Evolutionary conservation across 2,797 vertebrate genomes (phyloP).

Genomic region (Crypturellus tataupa): DNA sequence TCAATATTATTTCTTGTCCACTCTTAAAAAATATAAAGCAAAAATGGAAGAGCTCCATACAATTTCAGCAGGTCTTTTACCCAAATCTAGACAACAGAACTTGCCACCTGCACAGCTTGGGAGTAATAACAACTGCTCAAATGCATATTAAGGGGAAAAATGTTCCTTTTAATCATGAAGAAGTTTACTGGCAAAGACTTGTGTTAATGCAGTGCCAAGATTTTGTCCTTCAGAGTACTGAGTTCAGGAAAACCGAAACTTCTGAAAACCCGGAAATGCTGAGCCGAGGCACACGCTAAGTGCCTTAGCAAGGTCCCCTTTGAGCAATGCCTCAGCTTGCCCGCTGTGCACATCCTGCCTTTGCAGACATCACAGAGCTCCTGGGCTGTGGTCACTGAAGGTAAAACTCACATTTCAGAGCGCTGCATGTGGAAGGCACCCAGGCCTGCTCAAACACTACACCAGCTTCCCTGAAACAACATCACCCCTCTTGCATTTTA

Average conservation of each 20-base stretch:
- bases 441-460: background rate
- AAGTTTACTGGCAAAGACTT: background rate
- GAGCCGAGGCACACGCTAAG: background rate
- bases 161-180: background rate
- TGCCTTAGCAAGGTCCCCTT: background rate
- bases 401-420: background rate
- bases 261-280: background rate
- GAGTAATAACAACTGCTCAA: background rate
- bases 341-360: background rate
- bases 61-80: background rate
- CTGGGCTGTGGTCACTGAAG: background rate
- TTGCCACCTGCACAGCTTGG: background rate
- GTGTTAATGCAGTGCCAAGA: background rate
- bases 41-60: background rate
- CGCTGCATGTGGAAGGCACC: background rate
- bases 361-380: background rate
- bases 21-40: background rate
- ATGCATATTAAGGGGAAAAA: background rate
- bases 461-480: background rate
- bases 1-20: background rate
- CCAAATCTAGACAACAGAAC: background rate
- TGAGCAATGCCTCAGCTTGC: background rate
- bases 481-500: background rate
- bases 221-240: background rate
- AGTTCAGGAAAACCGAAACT: slow-evolving; percentile 16